Conservation (phyloP, 2,888 invertebrate species). For the Caenorhabditis plicata region DNA sequence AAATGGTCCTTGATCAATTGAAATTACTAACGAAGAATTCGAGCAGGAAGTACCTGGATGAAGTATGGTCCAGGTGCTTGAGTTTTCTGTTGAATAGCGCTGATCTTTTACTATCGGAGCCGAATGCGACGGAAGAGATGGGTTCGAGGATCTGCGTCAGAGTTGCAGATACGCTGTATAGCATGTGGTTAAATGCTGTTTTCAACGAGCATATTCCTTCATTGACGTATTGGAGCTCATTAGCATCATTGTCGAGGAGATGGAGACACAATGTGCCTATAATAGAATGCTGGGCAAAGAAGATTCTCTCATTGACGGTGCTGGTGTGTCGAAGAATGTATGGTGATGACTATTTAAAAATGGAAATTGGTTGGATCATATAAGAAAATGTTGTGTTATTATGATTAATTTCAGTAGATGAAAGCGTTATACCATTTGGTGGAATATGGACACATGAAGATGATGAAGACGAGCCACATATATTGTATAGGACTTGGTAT, state of each 20-base stretch:
- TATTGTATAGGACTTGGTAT: slow-evolving; percentile 44
- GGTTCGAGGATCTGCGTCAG: slow-evolving; percentile 51
- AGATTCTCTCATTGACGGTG: slow-evolving; percentile 53
- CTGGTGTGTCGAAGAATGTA: slow-evolving; percentile 53
- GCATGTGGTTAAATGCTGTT: slow-evolving; percentile 59
- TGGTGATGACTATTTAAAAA: slow-evolving; percentile 50
- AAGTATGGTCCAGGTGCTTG: slow-evolving; percentile 58
- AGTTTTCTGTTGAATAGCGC: slow-evolving; percentile 54
- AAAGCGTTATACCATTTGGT: slow-evolving; percentile 28
- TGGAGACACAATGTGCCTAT: slow-evolving; percentile 61
- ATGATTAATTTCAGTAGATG: slow-evolving; percentile 28
- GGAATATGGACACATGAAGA: slow-evolving; percentile 7
- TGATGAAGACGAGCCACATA: slow-evolving; percentile 36
- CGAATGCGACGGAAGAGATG: slow-evolving; percentile 53
- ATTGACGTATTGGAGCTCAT: slow-evolving; percentile 59
- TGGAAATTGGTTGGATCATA: slow-evolving; percentile 32
- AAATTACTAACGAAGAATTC: slow-evolving; percentile 36
- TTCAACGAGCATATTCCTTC: slow-evolving; percentile 58
- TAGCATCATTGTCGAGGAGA: slow-evolving; percentile 42
- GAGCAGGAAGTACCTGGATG: slow-evolving; percentile 45
- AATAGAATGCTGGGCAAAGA: slow-evolving; percentile 61
- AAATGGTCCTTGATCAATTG: slow-evolving; percentile 38
- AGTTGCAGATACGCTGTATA: slow-evolving; percentile 56
- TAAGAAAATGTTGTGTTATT: too few species aligned
- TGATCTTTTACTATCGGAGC: slow-evolving; percentile 51